These are phyloP conservation scores for Pseudotriccus pelzelni DNA, from an alignment of 2,797 vertebrate genomes.

Conservation along the genomic window DNA sequence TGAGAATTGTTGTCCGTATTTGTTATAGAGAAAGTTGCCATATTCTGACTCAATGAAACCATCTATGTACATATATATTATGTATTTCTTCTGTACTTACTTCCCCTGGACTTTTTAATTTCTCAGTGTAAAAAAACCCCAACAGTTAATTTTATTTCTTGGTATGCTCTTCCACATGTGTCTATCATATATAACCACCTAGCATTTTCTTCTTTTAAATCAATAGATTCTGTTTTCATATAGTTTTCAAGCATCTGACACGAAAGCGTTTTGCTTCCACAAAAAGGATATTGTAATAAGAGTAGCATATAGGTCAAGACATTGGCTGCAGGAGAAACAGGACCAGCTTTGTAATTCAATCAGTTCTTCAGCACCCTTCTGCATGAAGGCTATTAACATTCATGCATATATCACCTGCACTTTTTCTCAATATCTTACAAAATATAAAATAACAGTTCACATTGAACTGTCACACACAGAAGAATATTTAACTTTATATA, in stretches of 20 bases:
- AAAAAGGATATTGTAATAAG: rapidly evolving
- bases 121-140: rapidly evolving
- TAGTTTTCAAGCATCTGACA: not conserved
- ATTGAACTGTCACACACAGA: not conserved
- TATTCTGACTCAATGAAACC: not conserved
- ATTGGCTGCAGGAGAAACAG: not conserved
- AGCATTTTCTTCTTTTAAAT: not conserved
- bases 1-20: not conserved
- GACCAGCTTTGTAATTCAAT: not conserved
- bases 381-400: not conserved
- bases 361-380: not conserved
- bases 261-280: not conserved
- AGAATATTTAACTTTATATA: not conserved
- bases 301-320: not conserved
- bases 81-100: not conserved
- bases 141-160: not conserved
- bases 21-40: not conserved
- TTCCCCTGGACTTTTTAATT: not conserved
- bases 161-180: not conserved
- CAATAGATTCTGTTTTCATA: not conserved
- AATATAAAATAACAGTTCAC: not conserved
- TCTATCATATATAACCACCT: not conserved
- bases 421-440: not conserved
- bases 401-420: not conserved
- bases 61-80: not conserved